These are phyloP conservation scores for Premnoplex brunnescens DNA, from an alignment of 2,797 vertebrate genomes.

Conservation along the genomic window DNA sequence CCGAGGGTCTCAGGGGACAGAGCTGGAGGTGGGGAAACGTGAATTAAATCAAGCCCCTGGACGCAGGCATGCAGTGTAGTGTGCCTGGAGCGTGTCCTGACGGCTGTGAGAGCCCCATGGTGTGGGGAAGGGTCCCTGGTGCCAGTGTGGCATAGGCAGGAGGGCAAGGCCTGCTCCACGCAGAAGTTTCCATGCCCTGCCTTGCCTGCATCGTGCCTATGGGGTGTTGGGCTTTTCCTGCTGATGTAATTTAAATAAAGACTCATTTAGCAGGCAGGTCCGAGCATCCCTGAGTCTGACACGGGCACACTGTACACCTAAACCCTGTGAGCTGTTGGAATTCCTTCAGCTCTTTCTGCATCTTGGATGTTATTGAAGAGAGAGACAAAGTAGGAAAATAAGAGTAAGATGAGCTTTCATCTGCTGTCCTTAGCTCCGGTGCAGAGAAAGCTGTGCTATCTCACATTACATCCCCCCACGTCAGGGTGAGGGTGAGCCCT, in stretches of 20 bases:
- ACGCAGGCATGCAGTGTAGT: not conserved
- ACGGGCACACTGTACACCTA: accelerated
- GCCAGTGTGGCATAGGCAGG: not conserved
- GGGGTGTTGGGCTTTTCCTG: not conserved
- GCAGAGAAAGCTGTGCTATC: not conserved
- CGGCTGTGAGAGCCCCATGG: accelerated
- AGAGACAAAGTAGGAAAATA: not conserved
- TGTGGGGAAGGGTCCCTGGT: not conserved
- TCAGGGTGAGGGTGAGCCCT: not conserved
- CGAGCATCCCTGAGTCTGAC: not conserved
- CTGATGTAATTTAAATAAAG: not conserved
- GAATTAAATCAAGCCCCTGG: not conserved
- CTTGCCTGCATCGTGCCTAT: accelerated
- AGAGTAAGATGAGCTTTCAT: not conserved
- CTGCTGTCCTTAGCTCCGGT: not conserved
- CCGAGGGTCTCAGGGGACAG: not conserved
- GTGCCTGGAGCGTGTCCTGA: not conserved
- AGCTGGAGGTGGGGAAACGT: accelerated
- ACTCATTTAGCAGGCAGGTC: accelerated
- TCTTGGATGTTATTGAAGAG: not conserved
- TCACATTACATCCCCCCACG: accelerated
- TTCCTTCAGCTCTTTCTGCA: not conserved
- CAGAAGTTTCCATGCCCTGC: accelerated
- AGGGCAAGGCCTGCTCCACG: accelerated
- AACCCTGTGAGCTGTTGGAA: accelerated